Base-by-base conservation (phyloP, 2,797 vertebrate genomes). In the Sciaenops ocellatus region DNA sequence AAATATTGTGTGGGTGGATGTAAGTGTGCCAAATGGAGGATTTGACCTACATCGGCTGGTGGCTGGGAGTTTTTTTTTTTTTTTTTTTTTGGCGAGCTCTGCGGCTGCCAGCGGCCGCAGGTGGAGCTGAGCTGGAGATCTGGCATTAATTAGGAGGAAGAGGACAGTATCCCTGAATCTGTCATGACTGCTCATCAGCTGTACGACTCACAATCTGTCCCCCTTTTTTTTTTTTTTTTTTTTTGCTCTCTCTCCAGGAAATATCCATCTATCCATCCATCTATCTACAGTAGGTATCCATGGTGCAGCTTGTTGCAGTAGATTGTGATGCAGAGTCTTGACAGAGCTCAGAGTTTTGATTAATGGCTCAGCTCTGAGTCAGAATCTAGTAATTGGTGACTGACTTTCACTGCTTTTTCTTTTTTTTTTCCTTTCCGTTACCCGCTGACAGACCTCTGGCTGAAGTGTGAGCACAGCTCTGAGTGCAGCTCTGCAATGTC, bases 321-420 rank as follows among this genome's bases (percentile, higher is more conserved):
- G 55, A 41, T 59, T 73, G 56, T 52, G 78, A 77, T 68, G 66
- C 54, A 74, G 73, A 80, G 86, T 74, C 87, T 70, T 46, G 78
- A 79, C 88, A 80, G 71, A 84, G 82, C 85, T 85, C 79, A 38
- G 30, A 78, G 71, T 87, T 92, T 86, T 94, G 92, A 94, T 93
- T 90, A 92, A 94, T 88, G 89, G 80, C 79, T 78, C 67, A 78
- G 86, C 81, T 85, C 77, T 85, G 90, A 91, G 83, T 93, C 87
- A 90, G 76, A 86, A 82, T 87, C 70, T 56, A 8, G 84, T 90
- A 93, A 93, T 91, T 92, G 90, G 82, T 65, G 73, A 85, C 78
- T 82, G 75, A 76, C 79, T 90, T 79, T 71, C 73, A 28, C 66
- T 73, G 55, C 75, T 76, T 74, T 81, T 79, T 64, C 5, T 12